phyloP scores from a whole-genome alignment of 2,888 invertebrate genomes.

The Auanema freiburgensis region DNA sequence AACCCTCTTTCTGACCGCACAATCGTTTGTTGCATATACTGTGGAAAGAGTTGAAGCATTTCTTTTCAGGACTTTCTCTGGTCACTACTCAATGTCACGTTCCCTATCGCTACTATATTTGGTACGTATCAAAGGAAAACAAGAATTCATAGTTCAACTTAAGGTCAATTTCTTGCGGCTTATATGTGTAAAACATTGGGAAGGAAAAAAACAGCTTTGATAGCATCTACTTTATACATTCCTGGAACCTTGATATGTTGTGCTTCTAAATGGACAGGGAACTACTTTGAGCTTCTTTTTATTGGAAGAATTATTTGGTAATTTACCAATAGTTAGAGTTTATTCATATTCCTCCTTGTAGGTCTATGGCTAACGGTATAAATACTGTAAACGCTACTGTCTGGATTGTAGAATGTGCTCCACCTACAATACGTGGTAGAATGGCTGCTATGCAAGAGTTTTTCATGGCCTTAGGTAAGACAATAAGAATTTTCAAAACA shows the following conservation, averaged over 20 bases:
- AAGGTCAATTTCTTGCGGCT: conserved; percentile 31
- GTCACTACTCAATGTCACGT: conserved; percentile 32
- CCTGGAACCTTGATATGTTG: conserved; percentile 26
- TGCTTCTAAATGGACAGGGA: conserved; percentile 21
- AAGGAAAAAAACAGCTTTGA: conserved; percentile 24
- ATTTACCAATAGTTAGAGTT: neutral
- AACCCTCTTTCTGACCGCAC: conserved; percentile 13
- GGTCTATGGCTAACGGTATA: conserved; percentile 36
- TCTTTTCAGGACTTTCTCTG: conserved; percentile 30
- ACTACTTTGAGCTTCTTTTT: conserved; percentile 27
- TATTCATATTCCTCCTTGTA: no score
- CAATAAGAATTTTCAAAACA: no score
- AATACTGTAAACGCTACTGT: conserved; percentile 40
- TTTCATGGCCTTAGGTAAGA: conserved; percentile 35
- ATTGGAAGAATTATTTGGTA: conserved; percentile 33
- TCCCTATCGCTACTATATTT: conserved; percentile 37
- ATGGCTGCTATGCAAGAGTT: conserved; percentile 47
- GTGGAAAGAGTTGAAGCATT: no score
- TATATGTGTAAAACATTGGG: conserved; percentile 30
- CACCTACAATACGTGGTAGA: conserved; percentile 31
- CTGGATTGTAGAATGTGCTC: conserved; percentile 45
- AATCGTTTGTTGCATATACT: neutral
- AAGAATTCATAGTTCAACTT: neutral
- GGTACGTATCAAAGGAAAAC: conserved; percentile 8
- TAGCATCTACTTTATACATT: conserved; percentile 25